Evolutionary conservation across 2,888 invertebrate genomes (phyloP), one percentile per base, ranked within the genome.

Genomic region (Pandemis corylana): DNA sequence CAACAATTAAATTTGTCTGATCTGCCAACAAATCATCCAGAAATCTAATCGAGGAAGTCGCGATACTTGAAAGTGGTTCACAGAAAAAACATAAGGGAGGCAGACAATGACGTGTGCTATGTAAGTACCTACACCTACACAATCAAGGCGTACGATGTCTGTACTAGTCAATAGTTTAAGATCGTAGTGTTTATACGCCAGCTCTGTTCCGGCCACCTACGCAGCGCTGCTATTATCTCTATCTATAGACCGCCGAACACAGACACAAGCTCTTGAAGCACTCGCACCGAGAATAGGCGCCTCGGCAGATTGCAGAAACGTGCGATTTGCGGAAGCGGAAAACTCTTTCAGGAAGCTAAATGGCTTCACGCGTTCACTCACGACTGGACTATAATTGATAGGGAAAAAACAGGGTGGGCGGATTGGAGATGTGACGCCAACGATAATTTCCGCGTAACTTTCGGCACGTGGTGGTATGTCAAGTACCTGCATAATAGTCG

Each of bases 221-320:
- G 83, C 82, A 59, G 75, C 75, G 72, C 42, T 76, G 88, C 86
- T 88, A 88, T 84, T 85, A 51, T 51, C 82, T 81, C 75, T 76
- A 81, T 80, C 72, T 80, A 74, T 74, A 76, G 75, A 65, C 51
- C 63, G 59, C 68, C 41, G 53, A 41, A 64, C 77, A 75, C 77
- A 75, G 76, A 78, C 63, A 77, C 76, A 71, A 75, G 76, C 73
- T 80, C 83, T 79, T 77, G 76, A 78, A 76, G 76, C 81, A 81
- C 77, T 77, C 67, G 71, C 69, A 78, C 80, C 79, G 80, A 82
- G 77, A 84, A 83, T 84, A 83, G 76, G 78, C 77, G 78, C 75
- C 70, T 56, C 44, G 62, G 66, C 51, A 76, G 61, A 68, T 67
- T 68, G 67, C 76, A 70, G 77, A 84, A 83, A 84, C 83, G 77